A percentile compares a stretch with the other conserved stretches of the same genome.
Conservation (phyloP, 2,888 invertebrate species). For the Molorchus minor region DNA sequence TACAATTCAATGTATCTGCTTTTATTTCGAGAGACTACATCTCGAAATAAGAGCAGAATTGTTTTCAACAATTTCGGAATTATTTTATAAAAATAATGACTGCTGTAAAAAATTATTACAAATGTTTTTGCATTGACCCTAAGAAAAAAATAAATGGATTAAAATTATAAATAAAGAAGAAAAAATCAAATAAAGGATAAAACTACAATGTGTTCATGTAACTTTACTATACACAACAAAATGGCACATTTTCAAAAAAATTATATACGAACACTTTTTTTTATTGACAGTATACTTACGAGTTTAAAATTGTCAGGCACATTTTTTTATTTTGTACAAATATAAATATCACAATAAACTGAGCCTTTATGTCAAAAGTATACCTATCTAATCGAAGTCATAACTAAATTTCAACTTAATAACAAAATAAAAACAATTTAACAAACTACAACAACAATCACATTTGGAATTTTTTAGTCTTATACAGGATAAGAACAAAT, state of each 20-base stretch:
- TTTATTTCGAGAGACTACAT: too few species aligned
- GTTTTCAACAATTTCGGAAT: too few species aligned
- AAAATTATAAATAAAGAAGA: too few species aligned
- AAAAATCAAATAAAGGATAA: too few species aligned
- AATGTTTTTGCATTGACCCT: too few species aligned
- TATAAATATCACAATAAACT: slow-evolving; percentile 53
- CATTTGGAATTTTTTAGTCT: slow-evolving; percentile 16
- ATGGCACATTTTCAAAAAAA: slow-evolving; percentile 38
- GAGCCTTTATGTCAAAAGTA: slow-evolving; percentile 41
- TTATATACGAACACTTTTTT: slow-evolving; percentile 16
- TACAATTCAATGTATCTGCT: too few species aligned
- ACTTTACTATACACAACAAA: slow-evolving; percentile 7
- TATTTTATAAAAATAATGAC: too few species aligned
- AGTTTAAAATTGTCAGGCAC: slow-evolving; percentile 48
- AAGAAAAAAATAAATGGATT: too few species aligned
- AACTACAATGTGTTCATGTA: too few species aligned
- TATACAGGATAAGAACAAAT: slow-evolving; percentile 7
- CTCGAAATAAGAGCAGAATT: too few species aligned
- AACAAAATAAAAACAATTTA: slow-evolving; percentile 33
- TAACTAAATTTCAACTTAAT: slow-evolving; percentile 14
- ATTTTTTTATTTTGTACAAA: slow-evolving; percentile 47
- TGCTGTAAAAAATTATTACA: too few species aligned
- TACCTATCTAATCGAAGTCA: slow-evolving; percentile 29
- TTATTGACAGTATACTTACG: slow-evolving; percentile 44
- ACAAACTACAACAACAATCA: slow-evolving; percentile 22